Evolutionary conservation across 2,888 invertebrate species (phyloP), one percentile per base, ranked within the genome.

Genomic region (Scaptomyza polygonia): DNA sequence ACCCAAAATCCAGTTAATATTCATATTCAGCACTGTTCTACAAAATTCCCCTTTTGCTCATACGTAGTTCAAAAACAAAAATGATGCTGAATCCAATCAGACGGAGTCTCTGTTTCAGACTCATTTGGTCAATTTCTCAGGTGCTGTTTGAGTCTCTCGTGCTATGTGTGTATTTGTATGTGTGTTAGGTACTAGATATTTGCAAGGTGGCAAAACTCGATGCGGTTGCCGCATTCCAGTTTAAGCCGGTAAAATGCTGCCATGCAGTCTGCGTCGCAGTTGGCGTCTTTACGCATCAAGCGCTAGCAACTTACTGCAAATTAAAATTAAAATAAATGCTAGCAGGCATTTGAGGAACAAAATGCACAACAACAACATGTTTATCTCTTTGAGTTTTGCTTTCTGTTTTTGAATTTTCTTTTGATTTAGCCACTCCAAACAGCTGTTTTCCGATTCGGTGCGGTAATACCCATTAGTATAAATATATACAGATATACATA

Each of bases 221-320:
- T 30, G 49, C 62, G 61, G 62, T 70, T 81, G 78, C 36, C 56
- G 66, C 34, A 39, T 72, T 66, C 81, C 69, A 70, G 81, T 82
- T 87, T 47, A 53, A 77, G 72, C 85, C 85, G 55, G 81, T 67
- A 67, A 53, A 56, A 63, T 67, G 57, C 65, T 66, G 67, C 47
- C 67, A 53, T 71, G 67, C 66, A 64, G 47, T 62, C 53, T 40
- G 51, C 64, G 63, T 44, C 48, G 56, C 62, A 14, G 56, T 12
- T 34, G 59, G 21, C 66, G 34, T 40, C 30, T 9, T 11, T 39
- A 65, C 61, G 66, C 67, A 58, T 49, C 54, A 52, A 59, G 34
- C 34, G 25, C n/a, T 12, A 14, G 59, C 54, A 58, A 47, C 44
- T 58, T 32, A 34, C 56, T 68, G 67, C 49, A 74, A 71, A 76